Evolutionary conservation across 2,113 vertebrate genomes (phyloP).

Genomic region (Ovis canadensis): DNA sequence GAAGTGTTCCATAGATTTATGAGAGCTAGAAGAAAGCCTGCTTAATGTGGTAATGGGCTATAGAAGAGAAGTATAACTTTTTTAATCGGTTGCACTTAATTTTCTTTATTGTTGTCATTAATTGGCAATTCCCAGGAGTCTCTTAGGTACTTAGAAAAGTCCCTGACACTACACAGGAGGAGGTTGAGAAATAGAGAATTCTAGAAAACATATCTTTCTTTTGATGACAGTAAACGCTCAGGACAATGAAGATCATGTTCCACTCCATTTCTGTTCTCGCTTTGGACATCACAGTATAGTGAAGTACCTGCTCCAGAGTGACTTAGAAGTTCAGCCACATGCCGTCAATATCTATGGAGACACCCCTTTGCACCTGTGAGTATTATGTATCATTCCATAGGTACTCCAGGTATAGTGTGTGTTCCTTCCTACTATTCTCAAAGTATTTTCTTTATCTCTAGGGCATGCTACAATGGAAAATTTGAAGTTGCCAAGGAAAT

Average conservation of each 20-base stretch:
- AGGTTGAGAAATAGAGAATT: neutral
- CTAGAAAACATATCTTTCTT: neutral
- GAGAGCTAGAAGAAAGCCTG: neutral
- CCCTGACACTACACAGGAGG: neutral
- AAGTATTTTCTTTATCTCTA: constrained; percentile 68
- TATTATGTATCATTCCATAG: accelerated
- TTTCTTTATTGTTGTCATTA: constrained; percentile 40
- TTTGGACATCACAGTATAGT: constrained; percentile 91
- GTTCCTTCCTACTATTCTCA: neutral
- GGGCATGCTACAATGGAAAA: constrained; percentile 93
- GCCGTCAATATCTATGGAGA: constrained; percentile 95
- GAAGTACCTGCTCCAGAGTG: constrained; percentile 87
- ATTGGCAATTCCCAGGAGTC: constrained; percentile 10
- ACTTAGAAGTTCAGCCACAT: constrained; percentile 87
- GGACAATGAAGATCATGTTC: constrained; percentile 93
- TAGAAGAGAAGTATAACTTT: constrained; percentile 7
- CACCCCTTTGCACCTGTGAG: constrained; percentile 93
- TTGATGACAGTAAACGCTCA: constrained; percentile 88
- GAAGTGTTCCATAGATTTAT: neutral
- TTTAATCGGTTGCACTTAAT: constrained; percentile 39
- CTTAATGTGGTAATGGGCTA: neutral
- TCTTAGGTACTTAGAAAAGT: neutral
- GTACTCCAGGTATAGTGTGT: accelerated
- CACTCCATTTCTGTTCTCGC: constrained; percentile 93
- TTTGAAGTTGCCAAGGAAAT: constrained; percentile 90